A percentile compares a stretch with the other conserved stretches of the same genome.
Evolutionary conservation across 2,113 vertebrate genomes (phyloP).

Genomic region (Grallaria varia): DNA sequence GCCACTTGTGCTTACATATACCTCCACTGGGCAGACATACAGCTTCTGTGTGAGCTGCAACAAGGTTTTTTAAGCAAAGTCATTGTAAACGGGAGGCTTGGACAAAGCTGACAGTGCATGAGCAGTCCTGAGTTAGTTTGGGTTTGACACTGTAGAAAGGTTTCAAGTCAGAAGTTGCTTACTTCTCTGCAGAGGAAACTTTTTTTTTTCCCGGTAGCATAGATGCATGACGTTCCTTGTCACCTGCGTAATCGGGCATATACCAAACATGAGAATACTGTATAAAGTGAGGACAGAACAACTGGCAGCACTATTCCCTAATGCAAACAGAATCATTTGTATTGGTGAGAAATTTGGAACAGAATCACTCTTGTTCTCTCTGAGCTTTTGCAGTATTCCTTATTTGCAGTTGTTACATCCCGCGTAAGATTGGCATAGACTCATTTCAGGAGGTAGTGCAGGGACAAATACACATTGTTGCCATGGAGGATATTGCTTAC

Average conservation of each 20-base stretch:
- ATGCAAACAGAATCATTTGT: neutral
- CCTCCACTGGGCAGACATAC: neutral
- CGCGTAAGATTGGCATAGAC: neutral
- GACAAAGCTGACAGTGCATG: neutral
- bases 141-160: neutral
- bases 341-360: neutral
- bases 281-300: neutral
- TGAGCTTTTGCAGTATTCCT: neutral
- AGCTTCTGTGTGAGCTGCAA: neutral
- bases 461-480: neutral
- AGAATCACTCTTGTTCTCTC: neutral
- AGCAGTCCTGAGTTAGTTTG: neutral
- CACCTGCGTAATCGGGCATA: neutral
- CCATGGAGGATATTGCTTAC: neutral
- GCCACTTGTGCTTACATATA: neutral
- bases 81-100: neutral
- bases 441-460: neutral
- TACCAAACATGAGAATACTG: neutral
- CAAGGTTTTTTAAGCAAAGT: neutral
- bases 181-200: neutral
- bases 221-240: neutral
- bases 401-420: neutral
- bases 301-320: neutral
- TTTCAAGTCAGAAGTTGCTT: too few relatives aligned
- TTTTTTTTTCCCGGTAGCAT: neutral